Conservation (phyloP, 2,113 vertebrate species). For the Bubalus kerabau region DNA sequence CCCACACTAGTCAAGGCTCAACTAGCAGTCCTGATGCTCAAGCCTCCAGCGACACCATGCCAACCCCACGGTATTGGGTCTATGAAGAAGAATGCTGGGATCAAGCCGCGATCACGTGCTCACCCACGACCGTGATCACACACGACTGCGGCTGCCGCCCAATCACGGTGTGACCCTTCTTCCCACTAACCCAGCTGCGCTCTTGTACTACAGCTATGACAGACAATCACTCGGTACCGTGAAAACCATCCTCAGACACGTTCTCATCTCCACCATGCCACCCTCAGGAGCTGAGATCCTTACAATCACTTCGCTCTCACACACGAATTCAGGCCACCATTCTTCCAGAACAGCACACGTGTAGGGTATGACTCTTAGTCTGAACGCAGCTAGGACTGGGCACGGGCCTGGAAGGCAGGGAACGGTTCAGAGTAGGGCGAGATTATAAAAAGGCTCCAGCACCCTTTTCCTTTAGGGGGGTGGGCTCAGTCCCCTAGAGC, state of each 20-base stretch:
- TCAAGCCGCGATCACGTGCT: accelerated
- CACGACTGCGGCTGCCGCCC: background rate
- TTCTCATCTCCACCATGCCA: no score
- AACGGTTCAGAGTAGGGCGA: background rate
- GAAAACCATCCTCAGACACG: background rate
- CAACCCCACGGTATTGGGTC: background rate
- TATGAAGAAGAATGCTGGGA: background rate
- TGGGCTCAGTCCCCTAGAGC: background rate
- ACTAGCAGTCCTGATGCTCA: background rate
- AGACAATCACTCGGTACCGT: background rate
- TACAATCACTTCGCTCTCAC: background rate
- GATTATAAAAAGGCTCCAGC: background rate
- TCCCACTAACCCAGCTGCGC: background rate
- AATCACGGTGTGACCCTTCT: background rate
- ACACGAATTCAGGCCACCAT: background rate
- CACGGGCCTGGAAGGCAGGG: background rate
- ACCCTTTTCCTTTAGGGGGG: background rate
- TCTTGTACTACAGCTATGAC: background rate
- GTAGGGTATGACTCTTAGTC: background rate
- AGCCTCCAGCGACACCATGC: background rate
- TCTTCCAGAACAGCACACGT: background rate
- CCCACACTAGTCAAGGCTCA: background rate
- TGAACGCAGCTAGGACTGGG: background rate
- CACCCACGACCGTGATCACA: background rate
- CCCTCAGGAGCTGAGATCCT: background rate